Evolutionary conservation across 2,113 vertebrate species (phyloP), one percentile per base, ranked within the genome.

Genomic region (Ellobius talpinus): DNA sequence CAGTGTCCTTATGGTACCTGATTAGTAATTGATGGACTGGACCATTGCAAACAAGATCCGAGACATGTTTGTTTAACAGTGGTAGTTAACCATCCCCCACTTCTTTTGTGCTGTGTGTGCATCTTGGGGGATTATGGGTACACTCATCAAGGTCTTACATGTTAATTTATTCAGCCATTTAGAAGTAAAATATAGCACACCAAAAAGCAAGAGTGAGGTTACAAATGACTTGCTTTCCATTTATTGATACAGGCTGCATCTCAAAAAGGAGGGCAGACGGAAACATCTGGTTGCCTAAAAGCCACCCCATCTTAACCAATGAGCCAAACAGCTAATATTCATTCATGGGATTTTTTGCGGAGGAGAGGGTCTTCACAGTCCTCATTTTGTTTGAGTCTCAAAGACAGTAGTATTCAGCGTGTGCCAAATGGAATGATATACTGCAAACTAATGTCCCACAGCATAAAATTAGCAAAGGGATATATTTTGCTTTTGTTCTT

Each of bases 31-130:
- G 12, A 82, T 63, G 78, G 42, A 72, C 65, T 47, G n/a, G 36
- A 93, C 45, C 36, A 50, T 39, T 42, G 39, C 17, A 16, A 96
- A 70, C 11, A 74, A 70, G 39, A 82, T 78, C 74, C 73, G 68
- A 94, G 90, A 45, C 65, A 2, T 39, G 36, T 95, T 94, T 94
- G 87, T 93, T 97, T 87, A 86, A 95, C 72, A 39, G 76, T 79
- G 65, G 76, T 73, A 97, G 94, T 89, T 89, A 79, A 89, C 86
- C 19, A 89, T 68, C 52, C 52, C 24, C 55, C 21, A 36, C 39
- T 78, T 79, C 66, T 72, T 91, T 91, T 95, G 87, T 58, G 79
- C 90, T 94, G 74, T 42, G 74, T 81, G 79, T 89, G 70, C 89
- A 96, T 66, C 65, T 87, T 73, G 50, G 61, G 78, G 79, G 95